phyloP scores from a whole-genome alignment of 2,797 vertebrate genomes.

The Tapera naevia region DNA sequence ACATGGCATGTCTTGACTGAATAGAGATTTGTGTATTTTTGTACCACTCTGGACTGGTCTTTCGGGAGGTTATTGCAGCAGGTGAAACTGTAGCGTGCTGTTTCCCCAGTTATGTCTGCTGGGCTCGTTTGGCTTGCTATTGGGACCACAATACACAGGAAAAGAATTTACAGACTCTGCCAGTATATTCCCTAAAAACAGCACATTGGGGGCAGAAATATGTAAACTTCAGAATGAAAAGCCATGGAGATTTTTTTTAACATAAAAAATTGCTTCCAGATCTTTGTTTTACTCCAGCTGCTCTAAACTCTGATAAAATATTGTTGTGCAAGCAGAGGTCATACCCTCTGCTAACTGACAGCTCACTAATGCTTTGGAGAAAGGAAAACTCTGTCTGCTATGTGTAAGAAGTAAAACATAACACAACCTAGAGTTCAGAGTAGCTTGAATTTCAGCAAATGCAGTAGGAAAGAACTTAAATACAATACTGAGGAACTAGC shows the following conservation, averaged over 20 bases:
- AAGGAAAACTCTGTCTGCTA: not conserved
- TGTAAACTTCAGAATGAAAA: not conserved
- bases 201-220: not conserved
- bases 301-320: not conserved
- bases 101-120: not conserved
- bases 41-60: not conserved
- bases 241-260: not conserved
- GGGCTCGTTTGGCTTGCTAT: not conserved
- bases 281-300: not conserved
- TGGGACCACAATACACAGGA: not conserved
- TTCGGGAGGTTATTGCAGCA: not conserved
- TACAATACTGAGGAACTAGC: not conserved
- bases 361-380: not conserved
- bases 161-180: not conserved
- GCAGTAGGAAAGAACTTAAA: not conserved
- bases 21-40: not conserved
- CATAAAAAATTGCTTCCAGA: constrained; percentile 14
- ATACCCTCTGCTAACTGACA: not conserved
- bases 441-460: constrained; percentile 11
- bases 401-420: not conserved
- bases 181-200: not conserved
- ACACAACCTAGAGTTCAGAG: not conserved
- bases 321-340: not conserved
- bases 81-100: not conserved
- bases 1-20: not conserved